Evolutionary conservation across 2,888 invertebrate genomes (phyloP).

Genomic region (Mesorhabditis sp.): DNA sequence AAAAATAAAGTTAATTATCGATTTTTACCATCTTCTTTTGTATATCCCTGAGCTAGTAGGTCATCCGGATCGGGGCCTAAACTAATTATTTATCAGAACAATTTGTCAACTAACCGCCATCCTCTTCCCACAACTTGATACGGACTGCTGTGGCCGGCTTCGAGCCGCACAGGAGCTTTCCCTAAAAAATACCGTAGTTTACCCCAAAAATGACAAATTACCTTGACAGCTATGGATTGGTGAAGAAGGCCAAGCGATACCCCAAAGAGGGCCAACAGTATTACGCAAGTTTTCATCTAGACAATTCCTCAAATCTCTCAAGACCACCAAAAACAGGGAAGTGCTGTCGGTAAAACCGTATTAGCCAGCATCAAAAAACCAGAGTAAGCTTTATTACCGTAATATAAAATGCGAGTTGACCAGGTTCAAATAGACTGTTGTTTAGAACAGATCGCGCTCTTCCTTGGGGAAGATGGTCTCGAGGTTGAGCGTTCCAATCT

Average conservation of each 20-base stretch:
- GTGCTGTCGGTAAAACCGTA: no score
- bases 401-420: not conserved
- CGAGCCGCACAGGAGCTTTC: not conserved
- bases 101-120: constrained; percentile 27
- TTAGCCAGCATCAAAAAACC: no score
- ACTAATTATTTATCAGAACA: not conserved
- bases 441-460: constrained; percentile 45
- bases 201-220: no score
- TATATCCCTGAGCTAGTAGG: constrained; percentile 41
- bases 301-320: no score
- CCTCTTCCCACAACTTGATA: constrained; percentile 40
- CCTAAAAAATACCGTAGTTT: not conserved
- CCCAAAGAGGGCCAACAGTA: no score
- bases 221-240: no score
- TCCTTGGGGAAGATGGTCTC: constrained; percentile 53
- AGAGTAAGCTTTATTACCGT: not conserved
- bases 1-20: not conserved
- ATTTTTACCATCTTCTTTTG: constrained; percentile 25
- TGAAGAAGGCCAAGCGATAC: no score
- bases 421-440: not conserved
- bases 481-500: constrained; percentile 47
- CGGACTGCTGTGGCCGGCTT: not conserved
- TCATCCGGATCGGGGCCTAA: constrained; percentile 41
- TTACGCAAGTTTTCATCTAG: no score
- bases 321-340: no score